A percentile compares a stretch with the other conserved stretches of the same genome.
Conservation (phyloP, 2,888 invertebrate genomes). For the Miltochrista miniata region DNA sequence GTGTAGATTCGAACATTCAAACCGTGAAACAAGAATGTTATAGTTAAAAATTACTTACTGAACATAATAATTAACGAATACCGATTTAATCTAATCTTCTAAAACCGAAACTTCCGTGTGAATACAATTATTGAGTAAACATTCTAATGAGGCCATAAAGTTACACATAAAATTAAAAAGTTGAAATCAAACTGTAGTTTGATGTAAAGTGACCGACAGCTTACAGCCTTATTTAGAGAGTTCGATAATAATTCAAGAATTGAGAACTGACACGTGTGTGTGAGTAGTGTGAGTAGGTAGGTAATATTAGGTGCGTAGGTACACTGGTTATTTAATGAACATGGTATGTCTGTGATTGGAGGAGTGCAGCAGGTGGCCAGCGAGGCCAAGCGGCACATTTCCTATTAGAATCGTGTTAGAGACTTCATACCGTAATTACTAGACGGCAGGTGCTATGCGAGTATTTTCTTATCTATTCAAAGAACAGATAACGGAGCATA, state of each 20-base stretch:
- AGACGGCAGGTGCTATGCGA: slow-evolving; percentile 68
- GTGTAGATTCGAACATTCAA: no score
- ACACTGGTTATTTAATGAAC: slow-evolving; percentile 34
- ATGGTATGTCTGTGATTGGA: slow-evolving; percentile 35
- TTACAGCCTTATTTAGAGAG: slow-evolving; percentile 13
- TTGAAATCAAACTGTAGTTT: slow-evolving; percentile 6
- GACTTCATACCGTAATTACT: slow-evolving; percentile 71
- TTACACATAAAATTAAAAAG: background rate
- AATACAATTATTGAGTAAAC: background rate
- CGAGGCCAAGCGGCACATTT: slow-evolving; percentile 59
- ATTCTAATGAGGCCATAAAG: slow-evolving; percentile 5
- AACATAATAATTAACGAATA: background rate
- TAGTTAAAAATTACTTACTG: no score
- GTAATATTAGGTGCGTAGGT: slow-evolving; percentile 15
- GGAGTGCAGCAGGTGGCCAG: slow-evolving; percentile 58
- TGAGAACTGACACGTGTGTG: slow-evolving; percentile 29
- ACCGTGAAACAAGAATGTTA: no score
- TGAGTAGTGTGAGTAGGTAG: slow-evolving; percentile 21
- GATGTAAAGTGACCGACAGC: slow-evolving; percentile 6
- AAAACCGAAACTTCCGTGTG: background rate
- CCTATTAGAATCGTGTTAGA: slow-evolving; percentile 77
- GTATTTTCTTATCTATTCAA: slow-evolving; percentile 61
- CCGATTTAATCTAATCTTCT: background rate
- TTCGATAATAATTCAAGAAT: slow-evolving; percentile 23
- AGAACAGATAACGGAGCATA: slow-evolving; percentile 54